Evolutionary conservation across 2,797 vertebrate species (phyloP), one percentile per base, ranked within the genome.

Genomic region (Telmatherina bonti): DNA sequence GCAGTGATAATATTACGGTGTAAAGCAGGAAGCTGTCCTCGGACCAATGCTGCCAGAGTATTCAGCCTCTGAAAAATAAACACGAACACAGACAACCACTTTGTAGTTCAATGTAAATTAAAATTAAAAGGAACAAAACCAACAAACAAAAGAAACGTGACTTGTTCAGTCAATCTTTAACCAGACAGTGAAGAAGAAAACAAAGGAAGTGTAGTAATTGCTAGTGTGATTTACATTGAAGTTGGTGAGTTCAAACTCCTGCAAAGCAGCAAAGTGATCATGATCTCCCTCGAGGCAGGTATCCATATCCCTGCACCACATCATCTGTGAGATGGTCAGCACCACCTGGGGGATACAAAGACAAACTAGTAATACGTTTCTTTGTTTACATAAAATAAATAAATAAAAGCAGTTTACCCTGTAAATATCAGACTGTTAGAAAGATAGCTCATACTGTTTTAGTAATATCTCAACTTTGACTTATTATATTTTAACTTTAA

Each of bases 1-100:
- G 96, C 96, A 4, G 96, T 97, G 82, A 97, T 90, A 69, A 97
- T 96, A 78, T 95, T 95, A 64, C 96, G 93, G 79, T 97, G 96
- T 67, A 97, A 90, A 82, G 86, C 86, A 63, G 95, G 93, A 65
- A 97, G 93, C 13, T 78, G 90, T 31, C 95, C 95, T 69, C 95
- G 93, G 18, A 97, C 96, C 76, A 96, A 26, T 35, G 92, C 93
- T 31, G 96, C 96, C 77, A 97, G 83, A n/a, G 92, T 89, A 86
- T 96, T 97, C 75, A 97, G 78, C 84, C 96, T 95, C 96, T 97
- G 79, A 0, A 20, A 12, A 85, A 82, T 7, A 58, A 12, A 79
- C 1, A 74, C 12, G 67, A 38, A 54, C 24, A 74, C n/a, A 55
- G 6, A 16, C 4, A 52, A 2, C 29, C 33, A 67, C 29, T 12